Conservation (phyloP, 37 sponge, comb jelly and placozoan species). For the Amphimedon queenslandica region DNA sequence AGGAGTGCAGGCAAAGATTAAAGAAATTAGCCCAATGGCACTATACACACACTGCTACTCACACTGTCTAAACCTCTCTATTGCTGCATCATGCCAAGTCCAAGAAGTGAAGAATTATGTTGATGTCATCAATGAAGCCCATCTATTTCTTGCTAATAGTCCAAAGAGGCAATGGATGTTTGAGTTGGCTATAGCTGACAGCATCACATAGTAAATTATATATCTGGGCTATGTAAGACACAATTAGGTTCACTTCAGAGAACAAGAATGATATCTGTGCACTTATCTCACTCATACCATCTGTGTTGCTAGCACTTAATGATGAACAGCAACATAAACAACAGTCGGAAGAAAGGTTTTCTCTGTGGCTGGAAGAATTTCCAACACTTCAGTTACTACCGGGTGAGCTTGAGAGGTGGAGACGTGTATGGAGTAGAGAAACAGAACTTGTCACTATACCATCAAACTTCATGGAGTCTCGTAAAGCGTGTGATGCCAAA, state of each 20-base stretch:
- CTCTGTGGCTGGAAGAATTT: slow-evolving; percentile 18
- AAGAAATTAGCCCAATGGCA: slow-evolving; percentile 20
- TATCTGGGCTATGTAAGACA: slow-evolving; percentile 24
- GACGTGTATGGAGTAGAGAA: slow-evolving; percentile 17
- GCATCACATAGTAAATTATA: no score
- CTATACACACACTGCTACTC: slow-evolving; percentile 17
- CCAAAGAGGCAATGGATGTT: slow-evolving; percentile 23
- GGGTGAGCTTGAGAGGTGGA: slow-evolving; percentile 35
- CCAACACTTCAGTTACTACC: slow-evolving; percentile 28
- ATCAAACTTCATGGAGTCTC: slow-evolving; percentile 23
- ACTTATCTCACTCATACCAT: slow-evolving; percentile 31
- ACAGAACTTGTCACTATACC: slow-evolving; percentile 4
- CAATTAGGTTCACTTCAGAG: slow-evolving; percentile 18
- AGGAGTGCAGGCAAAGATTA: slow-evolving; percentile 22
- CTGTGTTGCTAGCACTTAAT: background rate
- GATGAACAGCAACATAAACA: background rate
- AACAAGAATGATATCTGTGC: slow-evolving; percentile 11
- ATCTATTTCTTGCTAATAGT: background rate
- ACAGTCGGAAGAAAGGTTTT: slow-evolving; percentile 3
- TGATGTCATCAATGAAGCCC: slow-evolving; percentile 14
- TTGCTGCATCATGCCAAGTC: slow-evolving; percentile 13
- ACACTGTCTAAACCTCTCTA: slow-evolving; percentile 27
- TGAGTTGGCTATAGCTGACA: slow-evolving; percentile 7
- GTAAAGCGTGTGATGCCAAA: slow-evolving; percentile 29
- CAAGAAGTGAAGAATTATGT: slow-evolving; percentile 12